Percentiles rank a stretch among this genome's conserved stretches.
These are phyloP conservation scores for human (Homo sapiens) DNA, from an alignment of 2,113 vertebrate genomes.

Conservation along the genomic window GRCh38 chr15:93502501-93503000, in stretches of 20 bases:
- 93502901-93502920: background rate
- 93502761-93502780: background rate
- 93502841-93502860: background rate
- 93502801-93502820: too few relatives aligned
- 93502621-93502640: background rate
- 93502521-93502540: background rate
- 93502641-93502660: background rate
- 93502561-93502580: background rate
- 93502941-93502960: too few relatives aligned
- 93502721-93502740: background rate
- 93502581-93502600: background rate
- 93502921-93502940: background rate
- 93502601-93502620: background rate
- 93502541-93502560: background rate
- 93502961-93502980: too few relatives aligned
- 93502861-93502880: background rate
- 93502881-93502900: background rate
- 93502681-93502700: background rate
- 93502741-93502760: background rate
- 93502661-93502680: background rate
- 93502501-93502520: background rate
- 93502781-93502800: fast-evolving
- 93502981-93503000: too few relatives aligned
- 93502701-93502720: background rate
- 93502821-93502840: background rate